Percentiles rank a stretch among this genome's conserved stretches.
These are phyloP conservation scores for Alectoris magna DNA, from an alignment of 2,797 vertebrate species.

Conservation along the genomic window DNA sequence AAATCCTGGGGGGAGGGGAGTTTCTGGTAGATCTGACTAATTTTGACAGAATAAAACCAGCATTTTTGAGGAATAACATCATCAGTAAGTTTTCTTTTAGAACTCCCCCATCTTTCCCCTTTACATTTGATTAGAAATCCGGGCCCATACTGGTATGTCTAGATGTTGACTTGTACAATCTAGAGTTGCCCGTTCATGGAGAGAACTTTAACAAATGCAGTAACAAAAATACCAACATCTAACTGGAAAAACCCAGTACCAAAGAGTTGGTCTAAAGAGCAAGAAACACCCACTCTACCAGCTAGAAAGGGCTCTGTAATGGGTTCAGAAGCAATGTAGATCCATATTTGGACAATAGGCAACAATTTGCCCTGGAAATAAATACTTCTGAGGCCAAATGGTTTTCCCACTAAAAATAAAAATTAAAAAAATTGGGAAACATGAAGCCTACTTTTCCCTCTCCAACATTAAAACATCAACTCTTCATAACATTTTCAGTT, in stretches of 20 bases:
- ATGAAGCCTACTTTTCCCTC: conserved; percentile 5
- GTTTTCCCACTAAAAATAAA: not conserved
- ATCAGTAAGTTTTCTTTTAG: not conserved
- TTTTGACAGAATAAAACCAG: not conserved
- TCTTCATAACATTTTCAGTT: conserved; percentile 5
- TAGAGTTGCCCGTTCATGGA: not conserved
- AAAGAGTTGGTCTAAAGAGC: not conserved
- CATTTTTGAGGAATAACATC: not conserved
- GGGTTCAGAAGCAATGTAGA: not conserved
- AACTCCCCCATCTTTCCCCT: not conserved
- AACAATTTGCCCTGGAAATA: not conserved
- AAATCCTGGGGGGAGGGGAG: not conserved
- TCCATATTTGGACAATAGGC: fast-evolving
- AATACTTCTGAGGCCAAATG: not conserved
- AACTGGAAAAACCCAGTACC: not conserved
- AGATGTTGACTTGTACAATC: not conserved
- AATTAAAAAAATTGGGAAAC: not conserved
- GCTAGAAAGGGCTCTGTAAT: not conserved
- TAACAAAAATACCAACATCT: not conserved
- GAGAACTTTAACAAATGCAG: not conserved
- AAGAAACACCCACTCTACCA: not conserved
- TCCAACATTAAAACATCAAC: not conserved
- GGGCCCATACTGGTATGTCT: not conserved
- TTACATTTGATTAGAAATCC: not conserved
- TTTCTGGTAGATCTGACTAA: not conserved